phyloP scores from a whole-genome alignment of 1,140 invertebrate species.

The Scylla paramamosain region DNA sequence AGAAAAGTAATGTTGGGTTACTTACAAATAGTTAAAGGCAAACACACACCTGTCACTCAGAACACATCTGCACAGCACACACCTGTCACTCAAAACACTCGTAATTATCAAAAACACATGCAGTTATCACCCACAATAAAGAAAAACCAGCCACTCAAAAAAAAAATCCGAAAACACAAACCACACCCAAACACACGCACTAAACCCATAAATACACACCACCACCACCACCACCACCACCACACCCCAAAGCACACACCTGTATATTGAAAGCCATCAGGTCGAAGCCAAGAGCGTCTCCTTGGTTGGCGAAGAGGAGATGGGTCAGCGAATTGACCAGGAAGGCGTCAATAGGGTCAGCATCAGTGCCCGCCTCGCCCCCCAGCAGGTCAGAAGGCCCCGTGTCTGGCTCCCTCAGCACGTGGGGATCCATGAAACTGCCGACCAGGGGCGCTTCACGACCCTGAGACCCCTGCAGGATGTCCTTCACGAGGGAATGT shows the following conservation, averaged over 20 bases:
- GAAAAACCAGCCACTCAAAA: neutral
- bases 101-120: too few relatives aligned
- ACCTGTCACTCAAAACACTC: too few relatives aligned
- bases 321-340: conserved; percentile 80
- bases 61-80: neutral
- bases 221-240: neutral
- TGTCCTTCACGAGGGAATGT: conserved; percentile 51
- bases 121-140: too few relatives aligned
- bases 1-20: too few relatives aligned
- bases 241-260: neutral
- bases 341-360: conserved; percentile 44
- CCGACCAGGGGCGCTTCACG: neutral
- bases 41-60: neutral
- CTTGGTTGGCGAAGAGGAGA: conserved; percentile 81
- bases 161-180: neutral
- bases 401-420: neutral
- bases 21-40: neutral
- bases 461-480: neutral
- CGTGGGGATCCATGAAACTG: neutral
- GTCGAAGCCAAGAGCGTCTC: conserved; percentile 85
- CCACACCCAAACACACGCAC: neutral
- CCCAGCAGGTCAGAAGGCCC: conserved; percentile 46
- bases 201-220: neutral
- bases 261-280: conserved; percentile 91
- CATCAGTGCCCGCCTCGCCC: conserved; percentile 30